Base-by-base conservation (phyloP, 2,888 invertebrate species). In the Agriopis aurantiaria region DNA sequence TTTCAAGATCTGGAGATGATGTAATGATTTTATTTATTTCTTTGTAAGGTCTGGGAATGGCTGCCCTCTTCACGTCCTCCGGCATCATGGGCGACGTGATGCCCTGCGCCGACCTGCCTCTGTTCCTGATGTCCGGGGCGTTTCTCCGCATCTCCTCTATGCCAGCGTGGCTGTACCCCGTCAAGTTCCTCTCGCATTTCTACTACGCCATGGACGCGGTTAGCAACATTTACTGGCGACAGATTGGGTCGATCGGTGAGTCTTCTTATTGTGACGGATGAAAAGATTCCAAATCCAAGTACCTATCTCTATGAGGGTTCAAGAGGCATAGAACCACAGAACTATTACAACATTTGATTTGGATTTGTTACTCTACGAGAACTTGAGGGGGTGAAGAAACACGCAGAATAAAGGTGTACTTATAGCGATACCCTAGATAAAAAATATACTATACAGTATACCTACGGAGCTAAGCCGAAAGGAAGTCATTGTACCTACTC, bases 171-270 rank as follows among this genome's bases (percentile, higher is more conserved):
- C 75, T 94, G 58, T 78, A 82, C 41, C 91, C 91, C 0, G 68
- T 95, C 43, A 94, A 94, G 78, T 95, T 91, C 78, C 67, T 94
- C 41, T 95, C 95, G 0, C 93, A 95, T 69, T 95, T 95, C 82
- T 95, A 92, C 82, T 95, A 95, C 80, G 80, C 88, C 0, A 91
- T 94, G 88, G 95, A 95, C 64, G 91, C 93, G 0, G 74, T 95
- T n/a, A 94, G 95, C 73, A 95, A 95, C 70, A 85, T 95, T 43
- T 93, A 95, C 75, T 95, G 95, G 95, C 83, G 91, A 14, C 89
- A 92, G 74, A 90, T 95, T 72, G 88, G 89, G 5, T 64, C 78
- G 43, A 95, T 95, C 14, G 94, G 95, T 95, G 78, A 88, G 87
- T 43, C 6, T 48, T 48, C 7, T 48, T 7, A 12, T n/a, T 3